Evolutionary conservation across 2,888 invertebrate species (phyloP), one percentile per base, ranked within the genome.

Genomic region (Erynnis tages): DNA sequence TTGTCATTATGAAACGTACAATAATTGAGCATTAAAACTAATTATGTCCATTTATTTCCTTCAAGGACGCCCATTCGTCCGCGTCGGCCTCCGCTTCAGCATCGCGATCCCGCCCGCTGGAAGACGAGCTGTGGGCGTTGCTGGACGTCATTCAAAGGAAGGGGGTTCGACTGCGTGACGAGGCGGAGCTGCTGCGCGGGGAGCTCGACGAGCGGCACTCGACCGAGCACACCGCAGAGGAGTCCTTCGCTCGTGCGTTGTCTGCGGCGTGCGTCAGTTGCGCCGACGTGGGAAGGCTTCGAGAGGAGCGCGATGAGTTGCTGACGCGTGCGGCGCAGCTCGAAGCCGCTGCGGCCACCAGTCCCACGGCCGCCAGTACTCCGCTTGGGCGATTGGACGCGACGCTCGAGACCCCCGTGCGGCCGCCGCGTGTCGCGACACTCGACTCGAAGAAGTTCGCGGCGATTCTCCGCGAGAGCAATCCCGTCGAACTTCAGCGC

Each of bases 41-140:
- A n/a, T n/a, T n/a, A n/a, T n/a, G n/a, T n/a, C n/a, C n/a, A n/a
- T n/a, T n/a, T n/a, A n/a, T n/a, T n/a, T 32, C 32, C 32, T 32
- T 11, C 34, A 94, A 94, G 79, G 94, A 94, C 76, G 94, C 95
- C 59, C 94, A 95, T 13, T 43, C 49, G 73, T 93, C 94, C 14
- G 82, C 91, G 21, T 79, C 83, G 65, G 90, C 71, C 49, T 82
- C 82, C 43, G 75, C 93, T 38, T 92, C 93, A 29, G 93, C 94
- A 54, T 70, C 76, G 49, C 78, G 89, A 62, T 67, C 88, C 53
- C 88, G 87, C 17, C 93, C 93, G 11, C 93, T 83, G 56, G 89
- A 96, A 71, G 95, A 96, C 76, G 96, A 96, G 71, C 88, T 97
- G 44, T 95, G 95, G 93, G 95, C 95, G 69, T 90, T 97, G 37